Evolutionary conservation across 2,888 invertebrate species (phyloP), one percentile per base, ranked within the genome.

Genomic region (Phlogophora meticulosa): DNA sequence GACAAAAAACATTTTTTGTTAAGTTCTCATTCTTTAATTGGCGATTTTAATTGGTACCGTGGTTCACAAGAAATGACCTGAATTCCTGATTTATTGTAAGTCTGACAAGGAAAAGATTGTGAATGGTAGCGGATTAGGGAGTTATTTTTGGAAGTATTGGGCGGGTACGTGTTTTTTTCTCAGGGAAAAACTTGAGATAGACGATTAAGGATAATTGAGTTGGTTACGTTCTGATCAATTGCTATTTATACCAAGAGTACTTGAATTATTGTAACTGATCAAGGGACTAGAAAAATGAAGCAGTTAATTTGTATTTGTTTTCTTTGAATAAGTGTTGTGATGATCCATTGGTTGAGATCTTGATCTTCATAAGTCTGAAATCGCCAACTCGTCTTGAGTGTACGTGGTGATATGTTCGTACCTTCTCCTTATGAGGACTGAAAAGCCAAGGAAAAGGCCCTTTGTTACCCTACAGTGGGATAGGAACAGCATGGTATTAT

Each of bases 41-140:
- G 76, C 17, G n/a, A 49, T 60, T 60, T 76, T 66, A 64, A 72
- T 68, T 62, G 46, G 56, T 22, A 61, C 7, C 59, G 45, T 22
- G 32, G 36, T 51, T 45, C 17, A 28, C n/a, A 61, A 53, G 3
- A 57, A 63, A 20, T 56, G 7, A 24, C 52, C 22, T 49, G 38
- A 46, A 63, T 70, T 55, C 24, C 43, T 62, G 71, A 57, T 51
- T 56, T 62, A 56, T 59, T 59, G 51, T 45, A 43, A 32, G 15
- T 5, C 36, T 32, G 0, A 42, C 34, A 38, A 63, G 43, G 11
- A 49, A 45, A 59, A 51, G 48, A 28, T 4, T 17, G n/a, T 2
- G 15, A 28, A 49, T 24, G 10, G 7, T 13, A 17, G 0, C 17
- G 10, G 20, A 53, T 55, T 22, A 24, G 20, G 1, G 1, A 43